These are phyloP conservation scores for Echiichthys vipera DNA, from an alignment of 2,797 vertebrate species.

Conservation along the genomic window DNA sequence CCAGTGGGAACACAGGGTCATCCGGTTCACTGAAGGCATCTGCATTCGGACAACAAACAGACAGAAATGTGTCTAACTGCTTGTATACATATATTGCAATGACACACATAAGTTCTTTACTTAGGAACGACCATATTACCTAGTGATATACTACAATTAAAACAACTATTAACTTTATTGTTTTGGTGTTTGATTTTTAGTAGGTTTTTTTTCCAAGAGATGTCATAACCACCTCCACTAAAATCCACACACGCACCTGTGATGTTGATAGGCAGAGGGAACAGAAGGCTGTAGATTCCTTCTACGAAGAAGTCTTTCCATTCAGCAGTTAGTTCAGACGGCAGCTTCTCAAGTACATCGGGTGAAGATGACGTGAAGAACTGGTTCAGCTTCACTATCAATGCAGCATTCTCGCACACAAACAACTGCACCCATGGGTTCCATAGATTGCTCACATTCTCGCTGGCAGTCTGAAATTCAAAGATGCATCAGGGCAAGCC, in stretches of 20 bases:
- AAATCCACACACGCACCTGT: slow-evolving; percentile 82
- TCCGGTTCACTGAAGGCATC: slow-evolving; percentile 87
- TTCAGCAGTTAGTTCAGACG: slow-evolving; percentile 88
- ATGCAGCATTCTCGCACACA: slow-evolving; percentile 88
- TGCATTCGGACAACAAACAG: slow-evolving; percentile 62
- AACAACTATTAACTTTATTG: not conserved
- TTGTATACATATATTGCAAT: not conserved
- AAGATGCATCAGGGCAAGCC: not conserved
- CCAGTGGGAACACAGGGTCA: slow-evolving; percentile 87
- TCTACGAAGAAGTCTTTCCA: slow-evolving; percentile 96
- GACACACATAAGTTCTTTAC: not conserved
- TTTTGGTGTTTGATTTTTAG: not conserved
- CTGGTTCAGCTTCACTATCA: slow-evolving; percentile 87
- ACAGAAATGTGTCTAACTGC: not conserved
- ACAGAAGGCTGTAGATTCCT: slow-evolving; percentile 91
- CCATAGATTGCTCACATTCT: slow-evolving; percentile 86
- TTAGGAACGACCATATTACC: not conserved
- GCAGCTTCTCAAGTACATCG: slow-evolving; percentile 82
- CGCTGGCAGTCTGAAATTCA: slow-evolving; percentile 86
- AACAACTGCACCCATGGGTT: slow-evolving; percentile 92
- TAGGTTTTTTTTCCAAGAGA: not conserved
- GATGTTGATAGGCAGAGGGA: slow-evolving; percentile 91
- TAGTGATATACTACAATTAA: not conserved
- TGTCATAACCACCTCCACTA: not conserved
- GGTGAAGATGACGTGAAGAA: slow-evolving; percentile 87